Base-by-base conservation (phyloP, 2,113 vertebrate genomes). In the Anoura caudifer region DNA sequence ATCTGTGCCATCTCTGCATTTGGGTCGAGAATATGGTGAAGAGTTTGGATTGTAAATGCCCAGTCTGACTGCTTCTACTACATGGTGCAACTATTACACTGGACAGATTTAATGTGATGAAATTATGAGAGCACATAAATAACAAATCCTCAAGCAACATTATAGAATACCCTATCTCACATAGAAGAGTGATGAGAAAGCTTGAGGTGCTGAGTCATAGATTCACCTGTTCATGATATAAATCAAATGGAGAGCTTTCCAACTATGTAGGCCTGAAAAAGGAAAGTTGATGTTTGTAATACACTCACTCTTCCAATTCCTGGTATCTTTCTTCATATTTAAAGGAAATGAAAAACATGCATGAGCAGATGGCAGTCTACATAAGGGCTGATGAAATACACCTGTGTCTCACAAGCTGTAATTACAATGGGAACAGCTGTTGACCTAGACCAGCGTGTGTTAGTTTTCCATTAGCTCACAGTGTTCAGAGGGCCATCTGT, bases 351-450 rank as follows among this genome's bases (percentile, higher is more conserved):
- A 83, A 76, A 77, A 95, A 65, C 84, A 84, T 77, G 73, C 31
- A 77, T 79, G 90, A 94, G 65, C 97, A 98, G 96, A 96, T 94
- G 95, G 97, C 90, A 80, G 72, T 96, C 72, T 88, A 56, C 76
- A n/a, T 52, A 85, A 81, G 56, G 89, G 86, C 45, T 69, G 41
- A 15, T 20, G 65, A 50, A 4, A 41, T 45, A 33, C 24, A 87
- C 63, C 50, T 50, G 91, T 95, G 91, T 85, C 87, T 96, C 24
- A n/a, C 19, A 86, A 93, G 95, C 95, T 77, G 63, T 16, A 59
- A 96, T 91, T 72, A 69, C 88, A 94, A 41, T 52, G 69, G 76
- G 96, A 97, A 94, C 89, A 97, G 97, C 96, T 98, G 94, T 95
- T 97, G 83, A 96, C 93, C 77, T 94, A 94, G n/a, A 33, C 45